phyloP scores from a whole-genome alignment of 64 coral and sea anemone species.

The Montipora efflorescens region DNA sequence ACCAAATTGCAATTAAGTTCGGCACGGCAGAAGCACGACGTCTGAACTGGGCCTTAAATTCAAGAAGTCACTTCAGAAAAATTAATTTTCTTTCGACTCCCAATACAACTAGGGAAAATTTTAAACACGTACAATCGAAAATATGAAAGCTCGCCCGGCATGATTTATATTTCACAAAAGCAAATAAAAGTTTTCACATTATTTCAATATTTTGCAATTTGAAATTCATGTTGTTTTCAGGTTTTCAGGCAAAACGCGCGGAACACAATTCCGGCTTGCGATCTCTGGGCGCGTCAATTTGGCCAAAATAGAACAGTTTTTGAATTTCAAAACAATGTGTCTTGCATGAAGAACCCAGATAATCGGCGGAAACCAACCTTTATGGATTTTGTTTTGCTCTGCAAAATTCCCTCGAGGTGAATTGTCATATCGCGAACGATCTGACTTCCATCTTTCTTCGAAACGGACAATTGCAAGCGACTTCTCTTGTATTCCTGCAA shows the following conservation, averaged over 20 bases:
- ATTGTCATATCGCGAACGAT: slow-evolving; percentile 72
- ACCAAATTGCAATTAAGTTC: slow-evolving; percentile 36
- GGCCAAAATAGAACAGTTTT: background rate
- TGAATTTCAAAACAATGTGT: slow-evolving; percentile 12
- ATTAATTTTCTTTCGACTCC: too few relatives aligned
- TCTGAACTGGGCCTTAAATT: slow-evolving; percentile 34
- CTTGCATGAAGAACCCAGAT: slow-evolving; percentile 47
- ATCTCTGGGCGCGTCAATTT: background rate
- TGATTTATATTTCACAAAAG: too few relatives aligned
- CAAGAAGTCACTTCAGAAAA: background rate
- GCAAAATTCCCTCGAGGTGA: slow-evolving; percentile 32
- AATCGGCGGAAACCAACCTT: slow-evolving; percentile 75
- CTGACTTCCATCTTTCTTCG: slow-evolving; percentile 40
- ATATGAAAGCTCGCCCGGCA: too few relatives aligned
- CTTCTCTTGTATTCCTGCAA: slow-evolving; percentile 56
- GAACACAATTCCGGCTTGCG: background rate
- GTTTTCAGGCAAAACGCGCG: too few relatives aligned
- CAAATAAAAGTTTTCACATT: too few relatives aligned
- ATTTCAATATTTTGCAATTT: too few relatives aligned
- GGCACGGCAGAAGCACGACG: slow-evolving; percentile 70
- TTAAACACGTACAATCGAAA: too few relatives aligned
- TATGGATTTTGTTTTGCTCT: slow-evolving; percentile 71
- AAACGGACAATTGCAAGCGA: background rate
- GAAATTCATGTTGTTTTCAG: too few relatives aligned
- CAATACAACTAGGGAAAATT: too few relatives aligned